Evolutionary conservation across 2,797 vertebrate species (phyloP), one percentile per base, ranked within the genome.

Genomic region (Hybognathus amarus): DNA sequence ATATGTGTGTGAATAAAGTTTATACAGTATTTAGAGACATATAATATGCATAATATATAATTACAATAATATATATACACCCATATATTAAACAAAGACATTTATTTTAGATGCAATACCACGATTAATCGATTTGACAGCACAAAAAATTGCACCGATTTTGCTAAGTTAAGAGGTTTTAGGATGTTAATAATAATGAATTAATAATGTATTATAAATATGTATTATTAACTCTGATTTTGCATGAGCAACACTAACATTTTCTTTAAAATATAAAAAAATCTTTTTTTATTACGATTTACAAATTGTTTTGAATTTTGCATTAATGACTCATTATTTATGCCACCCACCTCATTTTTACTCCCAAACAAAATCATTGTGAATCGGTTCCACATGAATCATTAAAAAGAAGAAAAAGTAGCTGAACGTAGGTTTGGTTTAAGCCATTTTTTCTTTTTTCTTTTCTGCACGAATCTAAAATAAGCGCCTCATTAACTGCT

Each of bases 401-500:
- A 67, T 36, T 78, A 24, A 66, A 59, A 77, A 78, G 61, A 36
- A 78, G 20, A 33, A 78, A 66, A 36, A 27, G 22, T 20, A 76
- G 8, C 54, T 7, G 15, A 38, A 69, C 11, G 2, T 17, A 42
- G 22, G n/a, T 42, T 17, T 18, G 24, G 15, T 63, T 61, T 63
- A 77, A 45, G 9, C 9, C 0, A 36, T 8, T 15, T 2, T 2
- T 42, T 3, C n/a, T 20, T 20, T 36, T 38, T 38, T 11, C 1
- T 56, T 59, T 59, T 45, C 45, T 33, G 0, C 61, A 33, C 6
- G 0, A 66, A 36, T 78, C 61, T 78, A 78, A 78, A 78, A 78
- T 66, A 78, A 78, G 24, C 42, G 36, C 77, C 61, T 78, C 61
- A 66, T 36, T 78, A 78, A 78, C 42, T 78, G 20, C 61, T 66